phyloP scores from a whole-genome alignment of 2,797 vertebrate species.

The Hozukius guyotensis region DNA sequence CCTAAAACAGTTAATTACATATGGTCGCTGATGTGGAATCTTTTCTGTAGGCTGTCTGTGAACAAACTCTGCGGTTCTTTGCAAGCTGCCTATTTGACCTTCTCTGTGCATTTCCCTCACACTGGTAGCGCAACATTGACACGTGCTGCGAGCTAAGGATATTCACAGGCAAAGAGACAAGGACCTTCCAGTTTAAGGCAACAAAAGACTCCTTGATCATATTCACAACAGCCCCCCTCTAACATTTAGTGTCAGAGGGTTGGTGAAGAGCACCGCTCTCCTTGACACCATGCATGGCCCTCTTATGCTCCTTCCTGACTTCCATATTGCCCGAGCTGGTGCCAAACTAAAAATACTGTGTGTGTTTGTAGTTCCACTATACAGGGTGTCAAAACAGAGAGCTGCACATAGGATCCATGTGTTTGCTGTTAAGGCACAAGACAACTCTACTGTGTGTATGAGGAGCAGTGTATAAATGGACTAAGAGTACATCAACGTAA shows the following conservation, averaged over 20 bases:
- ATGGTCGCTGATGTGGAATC: slow-evolving; percentile 80
- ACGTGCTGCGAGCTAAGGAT: slow-evolving; percentile 55
- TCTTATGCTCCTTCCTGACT: slow-evolving; percentile 38
- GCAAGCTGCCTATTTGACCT: slow-evolving; percentile 82
- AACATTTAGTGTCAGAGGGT: slow-evolving; percentile 41
- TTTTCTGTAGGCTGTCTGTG: slow-evolving; percentile 79
- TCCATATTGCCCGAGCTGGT: slow-evolving; percentile 22
- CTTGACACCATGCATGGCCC: slow-evolving; percentile 46
- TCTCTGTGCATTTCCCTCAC: slow-evolving; percentile 69
- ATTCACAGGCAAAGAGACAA: slow-evolving; percentile 19
- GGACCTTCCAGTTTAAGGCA: slow-evolving; percentile 55
- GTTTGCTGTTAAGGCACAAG: slow-evolving; percentile 41
- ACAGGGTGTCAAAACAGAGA: slow-evolving; percentile 44
- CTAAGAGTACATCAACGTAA: slow-evolving; percentile 19
- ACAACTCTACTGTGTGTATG: slow-evolving; percentile 32
- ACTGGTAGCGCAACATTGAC: slow-evolving; percentile 60
- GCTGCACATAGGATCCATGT: slow-evolving; percentile 46
- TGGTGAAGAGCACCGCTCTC: slow-evolving; percentile 46
- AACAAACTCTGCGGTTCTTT: slow-evolving; percentile 82
- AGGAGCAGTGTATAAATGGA: slow-evolving; percentile 12
- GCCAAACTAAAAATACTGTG: slow-evolving; percentile 65
- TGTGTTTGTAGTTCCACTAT: slow-evolving; percentile 67
- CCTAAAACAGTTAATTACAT: slow-evolving; percentile 83
- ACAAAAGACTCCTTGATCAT: slow-evolving; percentile 67
- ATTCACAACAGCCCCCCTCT: slow-evolving; percentile 45